Evolutionary conservation across 2,888 invertebrate genomes (phyloP), one percentile per base, ranked within the genome.

Genomic region (Agelastica alni): DNA sequence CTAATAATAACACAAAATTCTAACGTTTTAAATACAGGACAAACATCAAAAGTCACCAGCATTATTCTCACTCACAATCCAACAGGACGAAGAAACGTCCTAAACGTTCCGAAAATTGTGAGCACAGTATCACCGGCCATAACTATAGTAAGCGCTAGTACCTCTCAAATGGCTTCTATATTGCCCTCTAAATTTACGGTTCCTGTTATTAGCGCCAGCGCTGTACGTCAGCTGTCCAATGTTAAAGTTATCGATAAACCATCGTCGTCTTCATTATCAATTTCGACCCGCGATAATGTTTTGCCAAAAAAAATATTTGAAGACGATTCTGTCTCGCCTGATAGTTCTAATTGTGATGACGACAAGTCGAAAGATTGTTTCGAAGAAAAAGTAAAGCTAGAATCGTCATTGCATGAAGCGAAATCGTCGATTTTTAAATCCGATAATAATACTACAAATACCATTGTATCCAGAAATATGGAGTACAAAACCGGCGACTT

Each of bases 291-390:
- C 65, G 85, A 83, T 66, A 83, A 77, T 56, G 82, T 81, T 5
- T 74, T 85, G 42, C 85, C 86, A 0, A 85, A 84, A 4, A 85
- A 85, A 70, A 85, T 85, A 66, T 85, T 86, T 68, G 85, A 86
- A 71, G 85, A 86, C 63, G 85, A 85, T 60, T 83, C 81, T 0
- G 81, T 83, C 0, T 85, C 85, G 0, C 84, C 85, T 0, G 84
- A 85, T 51, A 77, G 74, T 65, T 75, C 76, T 0, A 74, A 75
- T 52, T 76, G 74, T 56, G 77, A 77, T 22, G 78, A 78, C 53
- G 77, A 77, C 3, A 74, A 74, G 55, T 62, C 65, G 6, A 75
- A 73, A 59, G 71, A 71, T 56, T 65, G 66, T 7, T 64, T 67
- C 4, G 70, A 69, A 42, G 71, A 71, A 51, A 74, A 72, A 53